Base-by-base conservation (phyloP, 1,140 invertebrate species). In the Drosophila littoralis region DNA sequence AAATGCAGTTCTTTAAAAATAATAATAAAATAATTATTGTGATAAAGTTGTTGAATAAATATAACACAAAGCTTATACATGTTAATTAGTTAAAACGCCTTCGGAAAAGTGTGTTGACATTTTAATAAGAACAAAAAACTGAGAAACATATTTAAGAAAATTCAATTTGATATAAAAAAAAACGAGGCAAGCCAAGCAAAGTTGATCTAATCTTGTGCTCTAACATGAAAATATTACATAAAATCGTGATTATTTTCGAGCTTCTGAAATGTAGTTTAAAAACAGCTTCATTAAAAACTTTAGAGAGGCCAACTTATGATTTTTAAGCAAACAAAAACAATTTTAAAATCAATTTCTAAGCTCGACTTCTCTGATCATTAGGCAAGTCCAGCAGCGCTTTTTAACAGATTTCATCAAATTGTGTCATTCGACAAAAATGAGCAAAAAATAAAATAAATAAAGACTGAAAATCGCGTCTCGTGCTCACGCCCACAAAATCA, bases 391-490 rank as follows among this genome's bases (percentile, higher is more conserved):
- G 57, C 51, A 58, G 32, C 12, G 42, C 72, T 55, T 28, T 57
- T 63, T 60, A 42, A 69, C 57, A 60, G 57, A 79, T 76, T 82
- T 86, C 66, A 70, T 82, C 66, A 55, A 79, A 79, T 88, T 86
- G 79, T 86, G 82, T 86, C 83, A 86, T 79, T 82, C 75, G 28
- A 71, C 68, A 63, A 70, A 86, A 86, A 65, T 75, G 58, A 85
- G 33, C 77, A 74, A 65, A 50, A 33, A 42, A 13, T 50, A 15
- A 32, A 43, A 10, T 38, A 66, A 15, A 50, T 52, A 64, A 42
- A 42, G 22, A 43, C 63, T 12, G 38, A 33, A 43, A 52, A 57
- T 70, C 55, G 35, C 54, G 61, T 43, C 66, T 81, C 73, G 79
- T 89, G 84, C 59, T 68, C 84, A 89, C 84, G 83, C 84, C 79